Evolutionary conservation across 2,888 invertebrate genomes (phyloP).

Genomic region (Drosophila kambysellisi): DNA sequence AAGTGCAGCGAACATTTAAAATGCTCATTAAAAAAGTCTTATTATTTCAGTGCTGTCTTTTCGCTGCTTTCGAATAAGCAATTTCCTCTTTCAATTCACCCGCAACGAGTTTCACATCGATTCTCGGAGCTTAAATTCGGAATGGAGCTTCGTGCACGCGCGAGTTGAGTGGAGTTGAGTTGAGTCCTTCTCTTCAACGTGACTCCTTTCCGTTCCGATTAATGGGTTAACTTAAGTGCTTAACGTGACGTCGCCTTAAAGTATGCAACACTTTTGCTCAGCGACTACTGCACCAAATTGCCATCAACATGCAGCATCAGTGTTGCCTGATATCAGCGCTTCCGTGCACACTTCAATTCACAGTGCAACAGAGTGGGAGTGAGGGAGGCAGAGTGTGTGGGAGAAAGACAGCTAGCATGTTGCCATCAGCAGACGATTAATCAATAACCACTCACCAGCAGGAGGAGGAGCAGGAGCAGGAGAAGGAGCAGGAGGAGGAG

Average conservation of each 20-base stretch:
- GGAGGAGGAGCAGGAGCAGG: not conserved
- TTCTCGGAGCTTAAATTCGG: not conserved
- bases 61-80: not conserved
- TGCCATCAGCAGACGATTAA: constrained; percentile 62
- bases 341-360: constrained; percentile 70
- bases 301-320: constrained; percentile 43
- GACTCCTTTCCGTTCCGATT: constrained; percentile 40
- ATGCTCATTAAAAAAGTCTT: not conserved
- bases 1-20: not conserved
- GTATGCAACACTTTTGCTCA: constrained; percentile 43
- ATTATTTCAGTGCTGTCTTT: not conserved
- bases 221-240: constrained; percentile 70
- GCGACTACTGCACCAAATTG: constrained; percentile 39
- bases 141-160: constrained; percentile 7
- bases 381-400: not conserved
- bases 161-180: constrained; percentile 19
- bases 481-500: not conserved
- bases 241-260: constrained; percentile 58
- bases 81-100: not conserved
- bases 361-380: constrained; percentile 21
- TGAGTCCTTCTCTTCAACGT: constrained; percentile 18
- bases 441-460: constrained; percentile 71
- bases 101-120: constrained; percentile 1
- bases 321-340: constrained; percentile 60
- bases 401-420: constrained; percentile 6